A percentile compares a stretch with the other conserved stretches of the same genome.
Evolutionary conservation across 2,888 invertebrate genomes (phyloP).

Genomic region (Cheiracanthium punctorium): DNA sequence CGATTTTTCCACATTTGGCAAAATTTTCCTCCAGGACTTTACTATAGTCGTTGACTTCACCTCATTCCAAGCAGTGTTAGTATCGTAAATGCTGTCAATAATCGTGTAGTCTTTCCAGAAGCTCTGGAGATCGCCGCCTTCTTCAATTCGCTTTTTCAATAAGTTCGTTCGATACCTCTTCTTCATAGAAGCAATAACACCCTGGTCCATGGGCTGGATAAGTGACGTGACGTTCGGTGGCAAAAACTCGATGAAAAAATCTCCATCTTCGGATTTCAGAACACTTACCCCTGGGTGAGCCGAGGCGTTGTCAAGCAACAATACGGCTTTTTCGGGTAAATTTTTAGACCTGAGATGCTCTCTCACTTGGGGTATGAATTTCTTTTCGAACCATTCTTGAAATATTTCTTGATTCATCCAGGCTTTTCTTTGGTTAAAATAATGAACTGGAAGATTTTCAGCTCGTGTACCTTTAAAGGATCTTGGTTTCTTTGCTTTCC

Average conservation of each 20-base stretch:
- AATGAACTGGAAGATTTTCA: conserved; percentile 15
- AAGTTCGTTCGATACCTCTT: not conserved
- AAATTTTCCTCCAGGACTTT: not conserved
- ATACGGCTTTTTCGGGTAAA: not conserved
- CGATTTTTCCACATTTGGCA: not conserved
- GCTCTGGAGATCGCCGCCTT: not conserved
- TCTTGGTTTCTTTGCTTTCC: conserved; percentile 7
- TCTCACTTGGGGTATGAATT: conserved; percentile 25
- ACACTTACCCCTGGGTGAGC: not conserved
- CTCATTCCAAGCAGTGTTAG: not conserved
- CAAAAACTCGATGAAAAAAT: not conserved
- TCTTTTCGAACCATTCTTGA: conserved; percentile 9
- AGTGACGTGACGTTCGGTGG: not conserved
- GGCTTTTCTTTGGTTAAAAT: conserved; percentile 4
- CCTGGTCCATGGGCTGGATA: conserved; percentile 37
- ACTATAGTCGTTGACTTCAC: not conserved
- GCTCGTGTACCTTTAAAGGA: conserved; percentile 24
- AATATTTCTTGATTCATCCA: conserved; percentile 35
- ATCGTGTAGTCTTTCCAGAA: conserved; percentile 5
- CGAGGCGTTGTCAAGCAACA: not conserved
- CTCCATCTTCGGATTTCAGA: not conserved
- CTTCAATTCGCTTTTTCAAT: conserved; percentile 6
- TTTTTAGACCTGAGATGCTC: conserved; percentile 9
- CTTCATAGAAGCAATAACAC: conserved; percentile 20
- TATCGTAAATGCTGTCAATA: not conserved